These are phyloP conservation scores for Gambusia affinis DNA, from an alignment of 2,113 vertebrate genomes.

Conservation along the genomic window DNA sequence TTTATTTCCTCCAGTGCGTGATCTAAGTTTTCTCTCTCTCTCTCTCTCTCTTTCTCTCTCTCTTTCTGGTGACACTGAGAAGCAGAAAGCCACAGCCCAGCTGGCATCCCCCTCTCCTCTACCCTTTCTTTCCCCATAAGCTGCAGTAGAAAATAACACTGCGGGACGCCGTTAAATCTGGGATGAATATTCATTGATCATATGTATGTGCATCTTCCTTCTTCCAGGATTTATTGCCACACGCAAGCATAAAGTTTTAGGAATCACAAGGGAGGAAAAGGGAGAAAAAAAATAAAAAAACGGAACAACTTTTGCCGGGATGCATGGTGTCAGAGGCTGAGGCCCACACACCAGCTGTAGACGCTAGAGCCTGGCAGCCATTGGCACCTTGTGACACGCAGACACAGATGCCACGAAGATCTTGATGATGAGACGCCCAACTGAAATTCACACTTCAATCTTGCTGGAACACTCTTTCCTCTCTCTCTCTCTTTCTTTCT, in stretches of 20 bases:
- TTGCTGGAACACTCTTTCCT: constrained; percentile 27
- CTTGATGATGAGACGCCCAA: constrained; percentile 59
- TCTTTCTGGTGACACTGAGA: constrained; percentile 29
- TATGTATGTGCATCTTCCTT: constrained; percentile 10
- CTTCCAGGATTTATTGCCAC: constrained; percentile 16
- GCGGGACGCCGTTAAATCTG: constrained; percentile 30
- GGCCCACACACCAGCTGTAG: constrained; percentile 67
- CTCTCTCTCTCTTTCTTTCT: constrained; percentile 19
- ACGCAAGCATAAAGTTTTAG: constrained; percentile 23
- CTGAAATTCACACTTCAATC: constrained; percentile 68
- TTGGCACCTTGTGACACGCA: constrained; percentile 47
- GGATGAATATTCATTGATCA: constrained; percentile 35
- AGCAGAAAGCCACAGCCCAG: constrained; percentile 46
- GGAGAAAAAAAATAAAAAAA: neutral
- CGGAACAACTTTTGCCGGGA: constrained; percentile 20
- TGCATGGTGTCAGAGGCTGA: constrained; percentile 35
- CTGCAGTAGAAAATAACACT: constrained; percentile 42
- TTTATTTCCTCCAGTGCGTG: constrained; percentile 26
- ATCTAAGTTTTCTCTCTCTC: constrained; percentile 9
- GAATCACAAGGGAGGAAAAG: neutral
- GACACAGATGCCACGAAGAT: constrained; percentile 38
- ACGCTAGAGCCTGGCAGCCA: constrained; percentile 32
- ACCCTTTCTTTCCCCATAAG: constrained; percentile 10
- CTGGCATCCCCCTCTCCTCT: constrained; percentile 8
- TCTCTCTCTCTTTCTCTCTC: neutral